Conservation (phyloP, 2,113 vertebrate genomes). For the Periophthalmus modestus region DNA sequence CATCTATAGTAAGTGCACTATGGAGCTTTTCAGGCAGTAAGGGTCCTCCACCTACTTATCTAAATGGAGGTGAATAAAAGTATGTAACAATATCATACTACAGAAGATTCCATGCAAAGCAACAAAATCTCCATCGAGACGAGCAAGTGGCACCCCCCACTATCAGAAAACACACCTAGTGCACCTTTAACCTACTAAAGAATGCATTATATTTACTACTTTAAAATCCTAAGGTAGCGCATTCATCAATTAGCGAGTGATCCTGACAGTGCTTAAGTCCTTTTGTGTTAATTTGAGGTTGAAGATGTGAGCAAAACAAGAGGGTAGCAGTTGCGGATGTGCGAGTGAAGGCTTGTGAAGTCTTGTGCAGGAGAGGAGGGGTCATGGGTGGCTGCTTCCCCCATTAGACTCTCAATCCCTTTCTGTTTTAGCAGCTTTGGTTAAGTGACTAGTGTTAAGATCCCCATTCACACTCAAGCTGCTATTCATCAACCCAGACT, state of each 20-base stretch:
- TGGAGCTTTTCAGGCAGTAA: too few species aligned
- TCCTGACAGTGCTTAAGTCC: background rate
- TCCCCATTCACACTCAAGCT: conserved; percentile 25
- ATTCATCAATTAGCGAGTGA: background rate
- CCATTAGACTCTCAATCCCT: conserved; percentile 60
- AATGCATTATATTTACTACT: background rate
- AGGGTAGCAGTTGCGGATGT: conserved; percentile 19
- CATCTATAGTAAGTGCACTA: too few species aligned
- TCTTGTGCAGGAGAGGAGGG: conserved; percentile 37
- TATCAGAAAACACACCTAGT: too few species aligned
- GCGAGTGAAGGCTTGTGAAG: conserved; percentile 47
- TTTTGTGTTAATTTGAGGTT: conserved; percentile 27
- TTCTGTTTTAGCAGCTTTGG: conserved; percentile 38
- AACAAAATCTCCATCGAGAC: too few species aligned
- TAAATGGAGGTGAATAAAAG: too few species aligned
- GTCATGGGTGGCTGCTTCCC: conserved; percentile 54
- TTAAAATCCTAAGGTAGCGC: background rate
- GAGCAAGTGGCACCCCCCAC: too few species aligned
- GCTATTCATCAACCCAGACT: conserved; percentile 15
- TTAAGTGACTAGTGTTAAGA: conserved; percentile 38
- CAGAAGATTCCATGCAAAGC: too few species aligned
- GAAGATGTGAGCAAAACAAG: conserved; percentile 42
- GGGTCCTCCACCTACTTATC: too few species aligned
- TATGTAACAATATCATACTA: too few species aligned
- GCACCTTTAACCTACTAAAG: too few species aligned